Percentiles rank a stretch among this genome's conserved stretches.
Evolutionary conservation across 2,113 vertebrate species (phyloP).

Genomic region (Phaethon lepturus): DNA sequence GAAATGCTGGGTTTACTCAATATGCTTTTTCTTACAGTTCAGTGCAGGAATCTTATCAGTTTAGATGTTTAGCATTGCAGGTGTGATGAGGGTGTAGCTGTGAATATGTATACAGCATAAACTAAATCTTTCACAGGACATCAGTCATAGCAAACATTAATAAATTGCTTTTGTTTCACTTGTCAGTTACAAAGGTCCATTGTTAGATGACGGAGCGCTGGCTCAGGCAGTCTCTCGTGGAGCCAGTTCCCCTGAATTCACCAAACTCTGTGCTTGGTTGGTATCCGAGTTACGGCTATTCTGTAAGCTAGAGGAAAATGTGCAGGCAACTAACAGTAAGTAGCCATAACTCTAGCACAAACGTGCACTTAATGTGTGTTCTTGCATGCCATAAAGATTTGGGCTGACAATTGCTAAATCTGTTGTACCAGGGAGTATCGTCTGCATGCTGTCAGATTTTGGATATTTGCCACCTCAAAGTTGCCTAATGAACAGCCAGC

Average conservation of each 20-base stretch:
- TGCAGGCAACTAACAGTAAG: constrained; percentile 97
- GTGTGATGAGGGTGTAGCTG: background rate
- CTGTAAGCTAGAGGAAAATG: constrained; percentile 93
- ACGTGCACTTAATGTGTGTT: background rate
- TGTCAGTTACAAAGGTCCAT: constrained; percentile 92
- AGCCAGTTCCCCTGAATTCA: constrained; percentile 92
- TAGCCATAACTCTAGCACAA: background rate
- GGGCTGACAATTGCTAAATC: background rate
- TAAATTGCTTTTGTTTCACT: constrained; percentile 47
- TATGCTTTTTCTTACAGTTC: background rate
- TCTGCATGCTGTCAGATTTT: background rate
- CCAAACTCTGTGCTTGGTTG: constrained; percentile 95
- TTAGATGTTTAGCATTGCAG: background rate
- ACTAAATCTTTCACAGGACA: background rate
- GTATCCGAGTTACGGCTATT: constrained; percentile 90
- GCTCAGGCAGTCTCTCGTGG: constrained; percentile 83
- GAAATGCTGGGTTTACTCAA: background rate
- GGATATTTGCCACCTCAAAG: background rate
- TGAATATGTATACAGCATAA: background rate
- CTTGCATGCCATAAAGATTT: background rate
- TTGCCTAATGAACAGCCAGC: background rate
- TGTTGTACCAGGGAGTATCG: background rate
- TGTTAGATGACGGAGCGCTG: constrained; percentile 91
- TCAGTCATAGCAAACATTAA: background rate
- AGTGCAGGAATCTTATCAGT: background rate